A percentile compares a stretch with the other conserved stretches of the same genome.
Conservation (phyloP, 2,797 vertebrate species). For the Lepilemur septentrionalis region DNA sequence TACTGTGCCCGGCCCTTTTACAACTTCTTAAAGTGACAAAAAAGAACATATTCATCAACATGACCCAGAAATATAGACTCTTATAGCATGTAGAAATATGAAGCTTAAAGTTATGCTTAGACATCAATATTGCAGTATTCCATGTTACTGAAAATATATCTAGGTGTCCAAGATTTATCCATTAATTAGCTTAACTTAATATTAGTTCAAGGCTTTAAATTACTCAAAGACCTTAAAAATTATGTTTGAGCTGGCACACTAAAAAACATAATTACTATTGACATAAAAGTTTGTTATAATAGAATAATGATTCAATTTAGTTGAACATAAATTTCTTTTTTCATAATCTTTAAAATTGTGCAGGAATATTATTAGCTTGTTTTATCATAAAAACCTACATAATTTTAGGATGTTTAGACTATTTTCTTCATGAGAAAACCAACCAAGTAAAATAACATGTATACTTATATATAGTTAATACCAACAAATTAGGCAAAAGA, state of each 20-base stretch:
- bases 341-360: conserved; percentile 25
- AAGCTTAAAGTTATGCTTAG: neutral
- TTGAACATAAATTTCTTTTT: conserved; percentile 7
- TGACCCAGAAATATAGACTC: neutral
- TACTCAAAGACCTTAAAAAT: neutral
- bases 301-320: conserved; percentile 33
- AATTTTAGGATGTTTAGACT: neutral
- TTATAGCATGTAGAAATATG: neutral
- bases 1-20: neutral
- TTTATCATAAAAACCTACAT: neutral
- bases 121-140: neutral
- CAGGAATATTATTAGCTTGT: neutral
- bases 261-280: neutral
- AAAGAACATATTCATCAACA: neutral
- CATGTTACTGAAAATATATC: neutral
- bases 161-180: neutral
- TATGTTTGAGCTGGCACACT: conserved; percentile 2
- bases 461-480: neutral
- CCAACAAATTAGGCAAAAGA: neutral
- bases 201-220: conserved; percentile 10
- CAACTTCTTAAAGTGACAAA: neutral
- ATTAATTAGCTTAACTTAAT: conserved; percentile 13
- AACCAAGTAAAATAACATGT: neutral
- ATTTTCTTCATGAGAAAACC: neutral
- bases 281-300: neutral